A percentile compares a stretch with the other conserved stretches of the same genome.
phyloP scores from a whole-genome alignment of 2,888 invertebrate species.

The Mesorhabditis spiculigera region DNA sequence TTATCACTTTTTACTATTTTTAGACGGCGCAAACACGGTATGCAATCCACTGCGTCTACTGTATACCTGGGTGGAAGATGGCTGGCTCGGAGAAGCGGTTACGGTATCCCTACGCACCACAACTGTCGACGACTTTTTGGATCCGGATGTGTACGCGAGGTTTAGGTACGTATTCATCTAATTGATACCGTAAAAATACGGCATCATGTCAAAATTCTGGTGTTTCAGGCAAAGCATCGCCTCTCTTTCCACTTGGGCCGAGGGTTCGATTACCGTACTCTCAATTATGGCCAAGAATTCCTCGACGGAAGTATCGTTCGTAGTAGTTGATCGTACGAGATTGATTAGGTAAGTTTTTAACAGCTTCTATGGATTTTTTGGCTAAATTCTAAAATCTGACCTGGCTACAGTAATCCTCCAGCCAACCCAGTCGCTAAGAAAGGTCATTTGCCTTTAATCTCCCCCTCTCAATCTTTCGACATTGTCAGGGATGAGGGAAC shows the following conservation, averaged over 20 bases:
- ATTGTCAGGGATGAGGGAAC: too few relatives aligned
- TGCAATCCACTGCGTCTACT: constrained; percentile 42
- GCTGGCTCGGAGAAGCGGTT: constrained; percentile 43
- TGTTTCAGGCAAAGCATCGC: neutral
- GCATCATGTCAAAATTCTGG: neutral
- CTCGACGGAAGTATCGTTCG: neutral
- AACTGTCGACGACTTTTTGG: constrained; percentile 47
- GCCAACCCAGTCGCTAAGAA: too few relatives aligned
- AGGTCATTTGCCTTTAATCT: too few relatives aligned
- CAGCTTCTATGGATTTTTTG: neutral
- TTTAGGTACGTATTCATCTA: constrained; percentile 26
- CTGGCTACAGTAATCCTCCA: too few relatives aligned
- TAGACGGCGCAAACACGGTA: constrained; percentile 55
- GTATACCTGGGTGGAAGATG: constrained; percentile 36
- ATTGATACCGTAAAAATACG: neutral
- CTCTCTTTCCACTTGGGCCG: neutral
- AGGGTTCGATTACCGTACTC: neutral
- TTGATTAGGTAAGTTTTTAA: neutral
- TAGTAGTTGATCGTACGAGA: neutral
- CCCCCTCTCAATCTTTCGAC: too few relatives aligned
- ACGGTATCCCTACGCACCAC: constrained; percentile 35
- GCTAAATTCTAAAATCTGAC: constrained; percentile 12
- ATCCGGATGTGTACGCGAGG: constrained; percentile 42
- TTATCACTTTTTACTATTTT: neutral
- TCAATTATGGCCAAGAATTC: neutral